Evolutionary conservation across 2,113 vertebrate species (phyloP).

Genomic region (Aegithalos caudatus): DNA sequence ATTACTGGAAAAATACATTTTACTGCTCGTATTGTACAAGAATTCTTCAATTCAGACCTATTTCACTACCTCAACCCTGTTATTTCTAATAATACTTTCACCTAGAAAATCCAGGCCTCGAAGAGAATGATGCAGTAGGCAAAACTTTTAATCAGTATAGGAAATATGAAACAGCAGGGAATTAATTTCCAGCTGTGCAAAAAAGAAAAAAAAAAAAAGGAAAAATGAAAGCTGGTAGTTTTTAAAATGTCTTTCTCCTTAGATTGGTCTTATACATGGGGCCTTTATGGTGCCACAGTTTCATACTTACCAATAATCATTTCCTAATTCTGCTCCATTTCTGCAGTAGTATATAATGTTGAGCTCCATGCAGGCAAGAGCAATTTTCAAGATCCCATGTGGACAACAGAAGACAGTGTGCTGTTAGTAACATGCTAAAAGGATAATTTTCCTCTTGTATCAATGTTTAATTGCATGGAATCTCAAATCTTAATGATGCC

Average conservation of each 20-base stretch:
- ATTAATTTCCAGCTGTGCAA: slow-evolving; percentile 42
- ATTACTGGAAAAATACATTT: background rate
- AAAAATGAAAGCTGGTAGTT: background rate
- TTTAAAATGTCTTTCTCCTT: background rate
- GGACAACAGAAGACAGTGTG: slow-evolving; percentile 37
- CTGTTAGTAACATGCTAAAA: slow-evolving; percentile 52
- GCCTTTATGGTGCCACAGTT: slow-evolving; percentile 48
- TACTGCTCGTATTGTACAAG: background rate
- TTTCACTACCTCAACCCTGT: background rate
- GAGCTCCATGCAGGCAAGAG: background rate
- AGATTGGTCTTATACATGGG: background rate
- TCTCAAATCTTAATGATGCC: background rate
- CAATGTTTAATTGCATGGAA: slow-evolving; percentile 45
- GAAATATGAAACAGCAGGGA: slow-evolving; percentile 57
- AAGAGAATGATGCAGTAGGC: slow-evolving; percentile 42
- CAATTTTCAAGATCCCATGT: slow-evolving; percentile 38
- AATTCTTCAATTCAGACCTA: background rate
- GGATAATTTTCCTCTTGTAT: slow-evolving; percentile 29
- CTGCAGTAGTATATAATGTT: slow-evolving; percentile 17
- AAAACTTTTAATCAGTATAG: slow-evolving; percentile 37
- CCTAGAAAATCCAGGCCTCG: background rate
- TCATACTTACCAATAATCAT: slow-evolving; percentile 50
- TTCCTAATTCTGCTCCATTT: slow-evolving; percentile 51
- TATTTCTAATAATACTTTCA: slow-evolving; percentile 30
- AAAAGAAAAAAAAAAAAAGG: background rate